A percentile compares a stretch with the other conserved stretches of the same genome.
These are phyloP conservation scores for Flexamia atlantica DNA, from an alignment of 2,888 invertebrate species.

Conservation along the genomic window DNA sequence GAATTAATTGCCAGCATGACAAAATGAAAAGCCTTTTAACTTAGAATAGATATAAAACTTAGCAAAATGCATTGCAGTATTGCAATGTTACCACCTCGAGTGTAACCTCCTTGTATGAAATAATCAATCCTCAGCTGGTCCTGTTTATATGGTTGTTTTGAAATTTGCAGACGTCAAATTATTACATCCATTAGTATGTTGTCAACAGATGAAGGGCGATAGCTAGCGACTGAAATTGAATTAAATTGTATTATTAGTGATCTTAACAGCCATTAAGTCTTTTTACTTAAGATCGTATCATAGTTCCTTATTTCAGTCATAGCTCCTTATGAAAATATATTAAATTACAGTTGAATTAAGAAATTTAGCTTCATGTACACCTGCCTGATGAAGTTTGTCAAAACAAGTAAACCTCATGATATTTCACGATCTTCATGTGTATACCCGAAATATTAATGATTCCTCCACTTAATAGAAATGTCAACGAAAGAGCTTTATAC, in stretches of 20 bases:
- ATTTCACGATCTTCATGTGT: conserved; percentile 1
- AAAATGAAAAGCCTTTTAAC: too few species aligned
- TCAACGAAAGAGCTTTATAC: conserved; percentile 55
- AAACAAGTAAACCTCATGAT: background rate
- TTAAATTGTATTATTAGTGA: background rate
- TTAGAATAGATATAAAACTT: too few species aligned
- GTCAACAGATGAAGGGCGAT: conserved; percentile 8
- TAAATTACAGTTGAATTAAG: background rate
- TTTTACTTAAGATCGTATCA: background rate
- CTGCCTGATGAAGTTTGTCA: background rate
- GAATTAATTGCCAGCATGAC: too few species aligned
- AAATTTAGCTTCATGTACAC: conserved; percentile 12
- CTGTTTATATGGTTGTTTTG: background rate
- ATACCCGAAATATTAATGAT: background rate
- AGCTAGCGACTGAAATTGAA: background rate
- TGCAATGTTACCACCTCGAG: too few species aligned
- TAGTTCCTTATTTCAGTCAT: background rate
- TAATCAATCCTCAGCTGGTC: background rate
- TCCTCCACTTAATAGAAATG: conserved; percentile 36
- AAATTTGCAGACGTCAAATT: conserved; percentile 38
- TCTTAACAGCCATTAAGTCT: background rate
- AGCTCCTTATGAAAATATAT: background rate
- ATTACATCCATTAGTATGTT: background rate
- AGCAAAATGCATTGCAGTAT: too few species aligned
- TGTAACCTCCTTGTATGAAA: too few species aligned